These are phyloP conservation scores for Sycophila texana DNA, from an alignment of 2,888 invertebrate species.

Conservation along the genomic window DNA sequence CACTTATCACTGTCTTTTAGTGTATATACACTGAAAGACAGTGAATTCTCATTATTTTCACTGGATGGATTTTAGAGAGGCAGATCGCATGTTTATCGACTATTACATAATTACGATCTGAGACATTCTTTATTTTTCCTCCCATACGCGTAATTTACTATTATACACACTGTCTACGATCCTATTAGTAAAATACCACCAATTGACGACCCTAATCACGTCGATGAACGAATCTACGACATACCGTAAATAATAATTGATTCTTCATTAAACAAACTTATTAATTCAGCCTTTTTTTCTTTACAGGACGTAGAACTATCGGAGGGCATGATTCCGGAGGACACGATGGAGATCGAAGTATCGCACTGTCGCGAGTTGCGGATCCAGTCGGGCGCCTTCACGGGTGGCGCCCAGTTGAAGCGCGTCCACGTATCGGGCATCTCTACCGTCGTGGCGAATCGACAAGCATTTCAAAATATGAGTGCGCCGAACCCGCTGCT, in stretches of 20 bases:
- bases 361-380: slow-evolving; percentile 78
- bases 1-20: too few species aligned
- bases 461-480: slow-evolving; percentile 80
- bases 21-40: too few species aligned
- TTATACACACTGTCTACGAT: too few species aligned
- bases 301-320: slow-evolving; percentile 68
- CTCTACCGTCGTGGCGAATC: slow-evolving; percentile 78
- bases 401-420: slow-evolving; percentile 77
- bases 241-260: too few species aligned
- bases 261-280: too few species aligned
- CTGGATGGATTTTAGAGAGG: too few species aligned
- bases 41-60: too few species aligned
- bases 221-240: too few species aligned
- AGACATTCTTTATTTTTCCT: too few species aligned
- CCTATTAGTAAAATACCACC: neutral
- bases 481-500: slow-evolving; percentile 80
- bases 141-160: neutral
- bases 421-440: slow-evolving; percentile 78
- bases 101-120: too few species aligned
- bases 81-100: too few species aligned
- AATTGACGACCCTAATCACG: neutral
- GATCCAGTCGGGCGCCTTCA: slow-evolving; percentile 79
- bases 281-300: neutral
- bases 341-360: slow-evolving; percentile 79
- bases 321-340: slow-evolving; percentile 78